Evolutionary conservation across 1,140 invertebrate genomes (phyloP).

Genomic region (Thaumetopoea pityocampa): DNA sequence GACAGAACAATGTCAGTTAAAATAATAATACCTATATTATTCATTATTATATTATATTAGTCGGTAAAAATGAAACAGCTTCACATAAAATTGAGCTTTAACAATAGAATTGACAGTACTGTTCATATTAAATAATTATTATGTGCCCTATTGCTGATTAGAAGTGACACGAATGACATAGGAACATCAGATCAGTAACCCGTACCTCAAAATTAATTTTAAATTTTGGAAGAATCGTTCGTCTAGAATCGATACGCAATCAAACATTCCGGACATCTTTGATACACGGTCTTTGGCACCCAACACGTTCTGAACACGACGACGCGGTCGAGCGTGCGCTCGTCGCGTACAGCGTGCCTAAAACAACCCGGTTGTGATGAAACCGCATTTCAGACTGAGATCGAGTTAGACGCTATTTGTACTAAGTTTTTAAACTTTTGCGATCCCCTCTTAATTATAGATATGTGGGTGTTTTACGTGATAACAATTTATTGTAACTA

Average conservation of each 20-base stretch:
- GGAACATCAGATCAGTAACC: conserved; percentile 74
- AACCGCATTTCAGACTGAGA: too few species aligned
- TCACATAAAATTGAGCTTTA: conserved; percentile 67
- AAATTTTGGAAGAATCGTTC: conserved; percentile 65
- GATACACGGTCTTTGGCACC: conserved; percentile 73
- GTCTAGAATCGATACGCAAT: conserved; percentile 55
- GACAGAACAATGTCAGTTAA: conserved; percentile 56
- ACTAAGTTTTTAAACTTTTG: too few species aligned
- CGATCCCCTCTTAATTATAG: too few species aligned
- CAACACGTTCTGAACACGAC: conserved; percentile 56
- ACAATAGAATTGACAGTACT: conserved; percentile 69
- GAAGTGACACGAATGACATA: conserved; percentile 58
- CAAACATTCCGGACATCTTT: conserved; percentile 64
- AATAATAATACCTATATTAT: conserved; percentile 43
- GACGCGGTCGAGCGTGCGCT: conserved; percentile 48
- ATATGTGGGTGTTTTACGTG: too few species aligned
- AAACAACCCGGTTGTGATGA: conserved; percentile 10
- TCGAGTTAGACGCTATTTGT: too few species aligned
- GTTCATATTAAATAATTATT: conserved; percentile 28
- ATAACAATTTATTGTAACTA: too few species aligned
- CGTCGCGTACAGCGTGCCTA: conserved; percentile 36
- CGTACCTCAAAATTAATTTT: conserved; percentile 65
- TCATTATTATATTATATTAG: conserved; percentile 49
- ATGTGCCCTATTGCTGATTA: conserved; percentile 49
- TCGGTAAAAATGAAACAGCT: conserved; percentile 51